Conservation (phyloP, 2,113 vertebrate species). For the Sisor rabdophorus region DNA sequence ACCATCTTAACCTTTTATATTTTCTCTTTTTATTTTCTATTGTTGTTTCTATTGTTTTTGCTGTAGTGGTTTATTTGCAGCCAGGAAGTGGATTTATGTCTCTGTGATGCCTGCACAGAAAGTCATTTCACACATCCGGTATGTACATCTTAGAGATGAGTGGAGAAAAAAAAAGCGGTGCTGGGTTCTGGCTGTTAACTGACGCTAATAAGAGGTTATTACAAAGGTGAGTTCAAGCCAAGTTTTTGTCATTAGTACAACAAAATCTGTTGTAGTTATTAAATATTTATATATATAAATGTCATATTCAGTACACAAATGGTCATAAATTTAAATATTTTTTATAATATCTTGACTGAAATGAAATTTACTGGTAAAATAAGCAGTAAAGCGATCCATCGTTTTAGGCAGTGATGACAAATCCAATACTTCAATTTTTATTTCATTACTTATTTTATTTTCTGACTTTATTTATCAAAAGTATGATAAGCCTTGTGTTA, state of each 20-base stretch:
- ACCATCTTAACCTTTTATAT: constrained; percentile 18
- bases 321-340: background rate
- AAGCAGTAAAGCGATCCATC: background rate
- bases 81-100: constrained; percentile 64
- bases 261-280: background rate
- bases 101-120: constrained; percentile 52
- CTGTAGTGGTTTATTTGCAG: constrained; percentile 54
- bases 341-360: background rate
- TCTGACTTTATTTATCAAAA: background rate
- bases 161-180: background rate
- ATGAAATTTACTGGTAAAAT: background rate
- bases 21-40: constrained; percentile 20
- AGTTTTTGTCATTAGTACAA: background rate
- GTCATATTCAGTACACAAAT: background rate
- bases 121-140: constrained; percentile 52
- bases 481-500: background rate
- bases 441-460: too few relatives aligned
- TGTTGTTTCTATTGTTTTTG: constrained; percentile 34
- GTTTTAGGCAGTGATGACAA: background rate
- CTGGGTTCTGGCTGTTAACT: constrained; percentile 1
- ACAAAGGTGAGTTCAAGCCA: constrained; percentile 21
- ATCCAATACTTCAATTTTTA: background rate
- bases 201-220: constrained; percentile 10
- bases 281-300: background rate
- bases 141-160: constrained; percentile 25